These are phyloP conservation scores for Calameuta pallipes DNA, from an alignment of 2,888 invertebrate genomes.

Conservation along the genomic window DNA sequence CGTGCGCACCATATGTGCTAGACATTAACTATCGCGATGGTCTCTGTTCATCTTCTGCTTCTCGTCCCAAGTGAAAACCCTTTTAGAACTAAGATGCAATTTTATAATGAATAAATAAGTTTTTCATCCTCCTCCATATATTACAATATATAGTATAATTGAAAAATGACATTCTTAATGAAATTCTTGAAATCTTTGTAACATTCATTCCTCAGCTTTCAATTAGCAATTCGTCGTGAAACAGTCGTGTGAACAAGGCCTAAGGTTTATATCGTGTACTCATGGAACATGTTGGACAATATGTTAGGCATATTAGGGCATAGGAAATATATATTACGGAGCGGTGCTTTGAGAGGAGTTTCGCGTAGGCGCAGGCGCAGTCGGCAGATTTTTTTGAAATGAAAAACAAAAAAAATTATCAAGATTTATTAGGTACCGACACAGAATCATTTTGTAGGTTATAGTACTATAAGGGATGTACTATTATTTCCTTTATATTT, in stretches of 20 bases:
- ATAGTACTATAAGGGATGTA: constrained; percentile 37
- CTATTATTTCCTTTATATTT: background rate
- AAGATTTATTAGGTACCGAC: constrained; percentile 59
- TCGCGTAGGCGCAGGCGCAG: constrained; percentile 48
- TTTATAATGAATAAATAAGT: no score
- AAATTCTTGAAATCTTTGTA: background rate
- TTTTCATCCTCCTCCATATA: background rate
- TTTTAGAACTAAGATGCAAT: no score
- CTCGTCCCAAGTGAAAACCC: no score
- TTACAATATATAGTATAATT: background rate
- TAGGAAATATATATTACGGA: constrained; percentile 48
- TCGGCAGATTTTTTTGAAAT: constrained; percentile 26
- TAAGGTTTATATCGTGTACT: constrained; percentile 33
- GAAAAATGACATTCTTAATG: background rate
- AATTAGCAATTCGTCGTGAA: background rate
- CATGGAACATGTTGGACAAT: constrained; percentile 30
- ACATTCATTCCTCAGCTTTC: background rate
- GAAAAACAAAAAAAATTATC: constrained; percentile 27
- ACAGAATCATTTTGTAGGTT: constrained; percentile 42
- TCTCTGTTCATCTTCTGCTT: no score
- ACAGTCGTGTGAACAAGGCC: constrained; percentile 23
- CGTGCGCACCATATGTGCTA: constrained; percentile 41
- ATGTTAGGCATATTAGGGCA: constrained; percentile 38
- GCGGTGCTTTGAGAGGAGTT: constrained; percentile 48
- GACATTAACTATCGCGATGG: constrained; percentile 31